Conservation (phyloP, 1,140 invertebrate species). For the Drosophila subobscura region DNA sequence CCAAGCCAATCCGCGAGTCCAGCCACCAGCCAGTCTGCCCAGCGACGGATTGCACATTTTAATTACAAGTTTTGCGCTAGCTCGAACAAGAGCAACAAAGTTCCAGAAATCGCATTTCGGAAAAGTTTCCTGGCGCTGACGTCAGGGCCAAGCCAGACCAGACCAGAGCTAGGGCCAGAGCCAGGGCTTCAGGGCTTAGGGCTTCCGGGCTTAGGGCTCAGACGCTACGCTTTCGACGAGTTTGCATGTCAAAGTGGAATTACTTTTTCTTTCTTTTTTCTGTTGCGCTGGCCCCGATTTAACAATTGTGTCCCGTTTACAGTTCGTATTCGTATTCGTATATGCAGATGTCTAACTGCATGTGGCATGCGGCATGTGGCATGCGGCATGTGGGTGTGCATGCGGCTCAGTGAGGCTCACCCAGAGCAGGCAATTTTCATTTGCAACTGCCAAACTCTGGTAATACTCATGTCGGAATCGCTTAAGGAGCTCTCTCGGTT, state of each 20-base stretch:
- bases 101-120: constrained; percentile 38
- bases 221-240: constrained; percentile 39
- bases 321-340: constrained; percentile 7
- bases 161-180: too few relatives aligned
- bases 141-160: constrained; percentile 24
- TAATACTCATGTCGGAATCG: too few relatives aligned
- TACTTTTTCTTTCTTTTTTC: constrained; percentile 38
- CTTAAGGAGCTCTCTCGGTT: too few relatives aligned
- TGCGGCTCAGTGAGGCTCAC: too few relatives aligned
- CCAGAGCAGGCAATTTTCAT: too few relatives aligned
- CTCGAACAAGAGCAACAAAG: constrained; percentile 38
- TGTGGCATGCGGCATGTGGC: background rate
- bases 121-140: constrained; percentile 45
- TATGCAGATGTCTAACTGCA: constrained; percentile 23
- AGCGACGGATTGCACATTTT: constrained; percentile 41
- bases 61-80: constrained; percentile 40
- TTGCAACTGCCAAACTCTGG: too few relatives aligned
- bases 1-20: background rate
- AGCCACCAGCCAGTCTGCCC: background rate
- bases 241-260: constrained; percentile 76
- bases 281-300: constrained; percentile 29
- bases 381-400: background rate
- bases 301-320: constrained; percentile 20
- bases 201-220: background rate
- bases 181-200: background rate